These are phyloP conservation scores for Glyphotaelius pellucidus DNA, from an alignment of 2,888 invertebrate species.

Conservation along the genomic window DNA sequence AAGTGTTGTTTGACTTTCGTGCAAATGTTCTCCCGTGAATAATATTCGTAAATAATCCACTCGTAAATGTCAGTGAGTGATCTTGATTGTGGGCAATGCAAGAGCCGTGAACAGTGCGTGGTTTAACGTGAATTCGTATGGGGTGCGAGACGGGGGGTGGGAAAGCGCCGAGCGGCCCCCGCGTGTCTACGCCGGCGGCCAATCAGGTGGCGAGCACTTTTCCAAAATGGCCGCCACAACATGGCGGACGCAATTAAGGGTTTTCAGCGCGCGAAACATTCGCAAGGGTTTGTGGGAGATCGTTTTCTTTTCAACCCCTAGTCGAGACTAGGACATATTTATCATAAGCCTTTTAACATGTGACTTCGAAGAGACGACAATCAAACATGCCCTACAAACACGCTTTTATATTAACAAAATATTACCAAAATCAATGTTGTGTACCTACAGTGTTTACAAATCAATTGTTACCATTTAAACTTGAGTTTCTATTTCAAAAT, in stretches of 20 bases:
- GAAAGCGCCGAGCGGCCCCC: slow-evolving; percentile 53
- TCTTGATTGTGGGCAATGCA: slow-evolving; percentile 50
- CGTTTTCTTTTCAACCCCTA: slow-evolving; percentile 18
- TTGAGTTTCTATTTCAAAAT: background rate
- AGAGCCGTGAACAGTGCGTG: slow-evolving; percentile 48
- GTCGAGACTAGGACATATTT: background rate
- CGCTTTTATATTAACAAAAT: background rate
- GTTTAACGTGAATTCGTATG: slow-evolving; percentile 52
- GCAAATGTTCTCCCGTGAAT: slow-evolving; percentile 14
- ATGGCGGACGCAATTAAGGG: slow-evolving; percentile 72
- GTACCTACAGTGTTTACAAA: background rate
- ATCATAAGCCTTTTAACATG: background rate
- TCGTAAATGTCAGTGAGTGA: slow-evolving; percentile 43
- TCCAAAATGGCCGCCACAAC: slow-evolving; percentile 78
- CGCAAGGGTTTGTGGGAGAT: background rate
- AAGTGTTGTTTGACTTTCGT: slow-evolving; percentile 41
- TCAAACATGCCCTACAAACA: background rate
- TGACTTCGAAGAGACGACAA: background rate
- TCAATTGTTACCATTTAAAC: background rate
- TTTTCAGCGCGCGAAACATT: slow-evolving; percentile 48
- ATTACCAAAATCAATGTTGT: background rate
- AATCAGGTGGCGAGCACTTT: slow-evolving; percentile 56
- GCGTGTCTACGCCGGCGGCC: slow-evolving; percentile 57
- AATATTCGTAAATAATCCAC: slow-evolving; percentile 30
- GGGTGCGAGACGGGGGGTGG: slow-evolving; percentile 57